These are phyloP conservation scores for Sitta carolinensis DNA, from an alignment of 2,797 vertebrate genomes.

Conservation along the genomic window DNA sequence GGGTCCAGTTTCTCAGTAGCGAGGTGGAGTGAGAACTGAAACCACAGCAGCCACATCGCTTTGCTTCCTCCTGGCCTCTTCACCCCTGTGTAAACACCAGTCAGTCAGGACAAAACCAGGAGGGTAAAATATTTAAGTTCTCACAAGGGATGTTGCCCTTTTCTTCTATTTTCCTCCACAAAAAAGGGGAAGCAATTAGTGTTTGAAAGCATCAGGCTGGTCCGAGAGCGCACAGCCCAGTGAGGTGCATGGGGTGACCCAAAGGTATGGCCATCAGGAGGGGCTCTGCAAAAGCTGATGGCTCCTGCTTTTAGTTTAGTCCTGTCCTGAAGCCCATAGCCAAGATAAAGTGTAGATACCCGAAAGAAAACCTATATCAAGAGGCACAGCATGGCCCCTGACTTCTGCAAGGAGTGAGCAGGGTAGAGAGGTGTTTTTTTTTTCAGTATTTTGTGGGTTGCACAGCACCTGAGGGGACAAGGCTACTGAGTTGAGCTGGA, in stretches of 20 bases:
- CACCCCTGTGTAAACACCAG: neutral
- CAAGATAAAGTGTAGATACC: neutral
- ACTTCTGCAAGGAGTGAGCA: neutral
- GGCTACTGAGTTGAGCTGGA: neutral
- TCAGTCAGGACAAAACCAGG: neutral
- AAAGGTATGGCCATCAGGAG: neutral
- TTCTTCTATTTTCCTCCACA: neutral
- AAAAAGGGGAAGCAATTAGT: neutral
- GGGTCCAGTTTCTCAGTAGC: conserved; percentile 34
- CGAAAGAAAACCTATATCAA: neutral
- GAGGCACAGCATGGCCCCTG: neutral
- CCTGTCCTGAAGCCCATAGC: neutral
- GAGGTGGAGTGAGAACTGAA: conserved; percentile 58
- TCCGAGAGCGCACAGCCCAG: neutral
- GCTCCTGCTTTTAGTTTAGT: neutral
- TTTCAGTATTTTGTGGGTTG: neutral
- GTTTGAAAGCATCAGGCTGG: neutral
- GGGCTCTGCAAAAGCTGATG: neutral
- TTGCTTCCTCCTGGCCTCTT: conserved; percentile 5
- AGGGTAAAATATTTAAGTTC: neutral
- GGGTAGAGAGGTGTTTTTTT: neutral
- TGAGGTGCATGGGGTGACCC: accelerated
- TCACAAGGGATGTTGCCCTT: neutral
- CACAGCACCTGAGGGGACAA: neutral
- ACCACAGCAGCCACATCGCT: conserved; percentile 34